Evolutionary conservation across 64 coral and sea anemone species (phyloP).

Genomic region (Actinia equina): DNA sequence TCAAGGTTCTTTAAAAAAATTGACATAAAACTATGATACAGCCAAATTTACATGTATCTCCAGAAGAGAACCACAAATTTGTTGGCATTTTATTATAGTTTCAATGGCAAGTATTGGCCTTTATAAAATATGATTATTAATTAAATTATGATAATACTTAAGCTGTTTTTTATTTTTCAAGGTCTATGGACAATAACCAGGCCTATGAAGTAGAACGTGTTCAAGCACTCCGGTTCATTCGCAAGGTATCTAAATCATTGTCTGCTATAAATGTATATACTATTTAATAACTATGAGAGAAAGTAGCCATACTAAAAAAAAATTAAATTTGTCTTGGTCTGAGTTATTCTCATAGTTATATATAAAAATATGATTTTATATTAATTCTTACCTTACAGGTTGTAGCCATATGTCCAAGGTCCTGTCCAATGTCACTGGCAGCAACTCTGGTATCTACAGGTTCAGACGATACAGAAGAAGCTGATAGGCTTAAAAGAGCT

Average conservation of each 20-base stretch:
- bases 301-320: too few species aligned
- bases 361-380: background rate
- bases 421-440: slow-evolving; percentile 89
- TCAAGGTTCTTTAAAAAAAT: too few species aligned
- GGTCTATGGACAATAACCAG: slow-evolving; percentile 76
- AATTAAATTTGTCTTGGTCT: too few species aligned
- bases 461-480: slow-evolving; percentile 74
- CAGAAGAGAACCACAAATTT: too few species aligned
- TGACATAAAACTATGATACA: too few species aligned
- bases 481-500: slow-evolving; percentile 80
- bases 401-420: slow-evolving; percentile 83
- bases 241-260: slow-evolving; percentile 47
- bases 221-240: slow-evolving; percentile 84
- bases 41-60: too few species aligned
- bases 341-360: too few species aligned
- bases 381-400: slow-evolving; percentile 37
- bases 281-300: too few species aligned
- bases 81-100: too few species aligned
- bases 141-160: background rate
- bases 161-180: slow-evolving; percentile 1
- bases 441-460: slow-evolving; percentile 81
- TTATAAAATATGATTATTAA: too few species aligned
- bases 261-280: too few species aligned
- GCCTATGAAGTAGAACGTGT: slow-evolving; percentile 92
- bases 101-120: too few species aligned